Percentiles rank a stretch among this genome's conserved stretches.
Evolutionary conservation across 1,140 invertebrate species (phyloP).

Genomic region (Anastatus disparis): DNA sequence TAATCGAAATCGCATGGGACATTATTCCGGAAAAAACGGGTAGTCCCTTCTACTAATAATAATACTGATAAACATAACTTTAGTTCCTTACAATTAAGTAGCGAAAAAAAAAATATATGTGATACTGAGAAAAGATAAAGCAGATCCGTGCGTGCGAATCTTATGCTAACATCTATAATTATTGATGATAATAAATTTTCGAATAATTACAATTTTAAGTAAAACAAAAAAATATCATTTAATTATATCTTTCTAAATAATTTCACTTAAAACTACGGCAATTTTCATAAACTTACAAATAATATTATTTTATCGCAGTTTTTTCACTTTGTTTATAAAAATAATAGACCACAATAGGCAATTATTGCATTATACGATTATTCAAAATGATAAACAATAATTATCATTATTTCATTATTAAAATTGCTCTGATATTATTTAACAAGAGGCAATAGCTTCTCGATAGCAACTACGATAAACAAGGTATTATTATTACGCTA

Average conservation of each 20-base stretch:
- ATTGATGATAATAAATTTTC: neutral
- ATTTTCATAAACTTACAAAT: too few relatives aligned
- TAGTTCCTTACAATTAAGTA: constrained; percentile 37
- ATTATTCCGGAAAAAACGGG: constrained; percentile 15
- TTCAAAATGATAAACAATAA: too few relatives aligned
- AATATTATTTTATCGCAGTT: too few relatives aligned
- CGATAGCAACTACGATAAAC: too few relatives aligned
- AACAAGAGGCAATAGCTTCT: too few relatives aligned
- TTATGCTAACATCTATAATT: neutral
- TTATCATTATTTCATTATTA: too few relatives aligned
- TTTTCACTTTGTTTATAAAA: too few relatives aligned
- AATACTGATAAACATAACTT: constrained; percentile 13
- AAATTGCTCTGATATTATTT: too few relatives aligned
- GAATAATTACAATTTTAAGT: neutral
- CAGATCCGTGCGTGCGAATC: neutral
- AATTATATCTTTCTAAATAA: neutral
- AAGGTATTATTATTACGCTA: too few relatives aligned
- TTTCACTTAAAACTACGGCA: neutral
- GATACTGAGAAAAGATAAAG: neutral
- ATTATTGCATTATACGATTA: too few relatives aligned
- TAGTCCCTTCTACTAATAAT: neutral
- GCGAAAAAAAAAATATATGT: constrained; percentile 16
- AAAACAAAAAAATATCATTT: too few relatives aligned
- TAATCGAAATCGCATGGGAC: neutral
- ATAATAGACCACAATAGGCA: too few relatives aligned